Evolutionary conservation across 1,140 invertebrate species (phyloP), one percentile per base, ranked within the genome.

Genomic region (Hirudo medicinalis): DNA sequence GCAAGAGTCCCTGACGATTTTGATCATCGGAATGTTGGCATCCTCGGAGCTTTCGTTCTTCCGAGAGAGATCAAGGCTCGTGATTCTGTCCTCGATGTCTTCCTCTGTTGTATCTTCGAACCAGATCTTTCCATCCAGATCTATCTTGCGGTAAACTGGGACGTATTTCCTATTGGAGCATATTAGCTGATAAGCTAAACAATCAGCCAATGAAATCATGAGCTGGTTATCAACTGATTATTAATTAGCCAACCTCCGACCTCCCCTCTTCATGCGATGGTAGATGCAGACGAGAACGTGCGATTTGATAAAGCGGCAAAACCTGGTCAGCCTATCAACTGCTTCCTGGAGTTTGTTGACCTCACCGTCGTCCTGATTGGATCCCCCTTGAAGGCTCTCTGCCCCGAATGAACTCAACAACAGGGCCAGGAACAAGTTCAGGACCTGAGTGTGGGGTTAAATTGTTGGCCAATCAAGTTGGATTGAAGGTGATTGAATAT

Each of bases 361-460:
- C 76, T 95, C 92, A 79, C 90, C 91, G 53, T 78, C 75, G n/a
- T 76, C 75, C 22, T 76, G 72, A 17, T 54, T 63, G 57, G 69
- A 49, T 1, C 32, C 49, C 15, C 43, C 43, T 25, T 76, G 76
- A 29, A 83, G 73, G 73, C 75, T 80, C 54, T 82, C 81, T 29
- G 93, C 94, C 80, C 94, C 94, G 82, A 97, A 98, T 82, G 96
- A 96, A 83, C 90, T 91, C 86, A 97, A 89, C 85, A 98, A 88
- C 88, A 97, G 88, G 81, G 94, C 94, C 86, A 98, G 91, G 89
- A 97, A 97, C 79, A 98, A 89, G 84, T 97, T 98, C 79, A 98
- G 87, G 75, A 98, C 93, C 93, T 97, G 82, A 73, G 82, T 82
- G 75, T 54, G 9, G 71, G 49, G 55, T 32, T 68, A 6, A 43